A percentile compares a stretch with the other conserved stretches of the same genome.
phyloP scores from a whole-genome alignment of 2,113 vertebrate species.

The Cygnus buccinator region DNA sequence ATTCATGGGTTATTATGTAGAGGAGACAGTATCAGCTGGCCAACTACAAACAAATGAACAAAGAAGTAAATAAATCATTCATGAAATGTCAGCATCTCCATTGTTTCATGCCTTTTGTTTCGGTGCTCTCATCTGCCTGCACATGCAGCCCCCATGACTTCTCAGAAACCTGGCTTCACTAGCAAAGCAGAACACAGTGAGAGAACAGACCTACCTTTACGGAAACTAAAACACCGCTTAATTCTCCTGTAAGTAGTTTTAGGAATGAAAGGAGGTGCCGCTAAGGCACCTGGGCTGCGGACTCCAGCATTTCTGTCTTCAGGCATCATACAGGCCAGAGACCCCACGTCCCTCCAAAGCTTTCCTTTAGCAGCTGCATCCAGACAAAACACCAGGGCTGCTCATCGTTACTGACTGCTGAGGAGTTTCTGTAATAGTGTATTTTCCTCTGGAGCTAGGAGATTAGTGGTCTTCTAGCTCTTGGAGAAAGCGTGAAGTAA shows the following conservation, averaged over 20 bases:
- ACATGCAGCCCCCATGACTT: background rate
- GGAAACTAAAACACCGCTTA: constrained; percentile 84
- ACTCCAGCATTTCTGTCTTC: constrained; percentile 77
- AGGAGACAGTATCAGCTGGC: background rate
- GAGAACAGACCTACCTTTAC: constrained; percentile 83
- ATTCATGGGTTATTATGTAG: background rate
- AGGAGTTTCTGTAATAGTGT: background rate
- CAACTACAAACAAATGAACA: constrained; percentile 15
- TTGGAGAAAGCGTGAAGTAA: background rate
- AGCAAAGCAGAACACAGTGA: background rate
- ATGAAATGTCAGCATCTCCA: background rate
- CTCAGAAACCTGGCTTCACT: background rate
- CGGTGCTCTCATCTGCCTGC: background rate
- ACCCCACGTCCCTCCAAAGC: background rate
- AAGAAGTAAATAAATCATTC: constrained; percentile 31
- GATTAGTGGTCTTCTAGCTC: constrained; percentile 42
- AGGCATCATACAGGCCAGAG: constrained; percentile 79
- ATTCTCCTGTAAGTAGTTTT: constrained; percentile 86
- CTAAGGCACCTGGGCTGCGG: constrained; percentile 77
- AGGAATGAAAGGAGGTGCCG: constrained; percentile 80
- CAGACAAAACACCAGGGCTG: background rate
- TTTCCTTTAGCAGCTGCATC: constrained; percentile 58
- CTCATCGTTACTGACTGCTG: constrained; percentile 14
- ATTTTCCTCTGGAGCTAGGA: constrained; percentile 44
- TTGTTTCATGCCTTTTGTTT: constrained; percentile 23